Base-by-base conservation (phyloP, 2,888 invertebrate genomes). In the Ernsta delagoae region DNA sequence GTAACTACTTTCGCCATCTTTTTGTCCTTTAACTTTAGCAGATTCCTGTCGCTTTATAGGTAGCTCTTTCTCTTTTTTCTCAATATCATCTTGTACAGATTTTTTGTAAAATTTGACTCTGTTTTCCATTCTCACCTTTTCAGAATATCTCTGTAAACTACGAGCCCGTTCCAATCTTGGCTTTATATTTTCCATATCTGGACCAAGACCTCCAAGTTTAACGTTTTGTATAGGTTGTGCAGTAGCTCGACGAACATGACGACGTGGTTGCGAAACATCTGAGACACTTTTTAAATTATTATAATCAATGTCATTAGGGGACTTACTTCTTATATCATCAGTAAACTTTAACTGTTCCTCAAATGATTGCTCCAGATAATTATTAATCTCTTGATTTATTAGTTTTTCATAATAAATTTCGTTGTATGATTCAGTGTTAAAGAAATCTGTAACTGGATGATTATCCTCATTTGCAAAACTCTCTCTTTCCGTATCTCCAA, bases 61-160 rank as follows among this genome's bases (percentile, higher is more conserved):
- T 31, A 64, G 43, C 1, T 80, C 79, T 66, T 75, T 79, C 72
- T 83, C 80, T 43, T 79, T 84, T 73, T 80, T 84, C 5, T 85
- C 82, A 1, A 76, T 80, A 34, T 89, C 87, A 48, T 75, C 77
- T 78, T 89, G 82, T 36, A 84, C 72, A 0, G 84, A 80, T 63
- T 84, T 88, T 74, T 90, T 92, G 70, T 93, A 93, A 72, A 93
- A 91, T 78, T 79, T 88, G 3, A 92, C 76, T 24, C 91, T 82
- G 72, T 93, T 93, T 78, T 90, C 91, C 88, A 90, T 91, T 74
- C 93, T 83, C 0, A 93, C 89, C 72, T 87, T 91, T 78, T 93
- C 93, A 1, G 93, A 93, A 77, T 93, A 93, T 73, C 93, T 85
- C 77, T 93, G 93, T 36, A 93, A 82, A 65, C 93, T 92, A 73